phyloP scores from a whole-genome alignment of 2,888 invertebrate genomes.

The Crematogaster levior region DNA sequence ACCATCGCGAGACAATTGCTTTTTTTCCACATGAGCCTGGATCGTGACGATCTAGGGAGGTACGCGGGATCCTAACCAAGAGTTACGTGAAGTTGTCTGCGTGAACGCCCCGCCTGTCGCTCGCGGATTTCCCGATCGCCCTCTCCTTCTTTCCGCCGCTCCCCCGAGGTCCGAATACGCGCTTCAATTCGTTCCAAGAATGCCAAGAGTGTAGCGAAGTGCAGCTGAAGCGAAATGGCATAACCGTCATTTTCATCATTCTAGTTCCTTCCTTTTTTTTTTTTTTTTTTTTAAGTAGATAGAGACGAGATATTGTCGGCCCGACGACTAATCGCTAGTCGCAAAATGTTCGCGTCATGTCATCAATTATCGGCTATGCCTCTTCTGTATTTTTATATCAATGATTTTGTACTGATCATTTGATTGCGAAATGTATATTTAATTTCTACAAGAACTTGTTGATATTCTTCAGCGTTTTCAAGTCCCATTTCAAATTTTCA shows the following conservation, averaged over 20 bases:
- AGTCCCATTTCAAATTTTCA: neutral
- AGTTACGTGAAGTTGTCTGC: neutral
- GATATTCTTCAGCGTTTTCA: neutral
- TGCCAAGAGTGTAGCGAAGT: neutral
- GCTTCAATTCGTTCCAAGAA: neutral
- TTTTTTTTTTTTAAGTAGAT: neutral
- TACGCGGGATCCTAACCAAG: constrained; percentile 7
- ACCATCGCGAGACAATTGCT: neutral
- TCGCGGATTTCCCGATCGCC: neutral
- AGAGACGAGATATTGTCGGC: neutral
- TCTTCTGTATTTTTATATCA: neutral
- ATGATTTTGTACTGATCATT: neutral
- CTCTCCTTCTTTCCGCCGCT: neutral
- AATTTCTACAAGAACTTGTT: neutral
- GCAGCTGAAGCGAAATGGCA: neutral
- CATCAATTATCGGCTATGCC: neutral
- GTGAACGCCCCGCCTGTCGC: neutral
- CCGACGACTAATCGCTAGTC: neutral
- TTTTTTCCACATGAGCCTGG: no score
- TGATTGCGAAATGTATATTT: neutral
- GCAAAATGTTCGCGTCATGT: neutral
- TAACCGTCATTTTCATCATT: neutral
- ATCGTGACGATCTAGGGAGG: neutral
- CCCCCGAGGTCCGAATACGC: neutral
- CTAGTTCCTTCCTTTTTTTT: neutral